These are phyloP conservation scores for Crossocerus cetratus DNA, from an alignment of 2,888 invertebrate genomes.

Conservation along the genomic window DNA sequence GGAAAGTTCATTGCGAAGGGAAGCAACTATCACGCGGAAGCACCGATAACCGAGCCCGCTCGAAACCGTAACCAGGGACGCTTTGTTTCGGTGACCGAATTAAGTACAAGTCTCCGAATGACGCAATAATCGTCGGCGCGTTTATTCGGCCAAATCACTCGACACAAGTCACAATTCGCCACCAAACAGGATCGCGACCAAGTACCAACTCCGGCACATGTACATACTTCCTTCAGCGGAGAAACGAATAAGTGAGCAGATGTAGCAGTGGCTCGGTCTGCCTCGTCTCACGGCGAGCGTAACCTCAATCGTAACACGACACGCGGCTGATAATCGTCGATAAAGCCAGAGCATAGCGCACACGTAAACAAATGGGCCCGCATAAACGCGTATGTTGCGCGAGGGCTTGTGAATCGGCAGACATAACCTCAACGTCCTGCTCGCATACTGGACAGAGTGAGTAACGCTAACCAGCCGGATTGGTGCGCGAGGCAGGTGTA, in stretches of 20 bases:
- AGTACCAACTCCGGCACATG: not conserved
- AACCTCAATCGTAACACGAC: slow-evolving; percentile 35
- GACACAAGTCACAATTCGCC: not conserved
- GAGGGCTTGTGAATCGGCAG: slow-evolving; percentile 28
- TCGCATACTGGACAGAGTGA: not conserved
- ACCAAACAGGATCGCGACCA: not conserved
- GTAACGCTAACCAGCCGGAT: no score
- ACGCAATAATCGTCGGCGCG: slow-evolving; percentile 33
- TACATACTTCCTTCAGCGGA: not conserved
- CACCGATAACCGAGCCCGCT: not conserved
- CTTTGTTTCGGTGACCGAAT: slow-evolving; percentile 41
- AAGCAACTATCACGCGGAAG: not conserved
- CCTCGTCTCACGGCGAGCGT: slow-evolving; percentile 5
- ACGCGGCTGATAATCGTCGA: slow-evolving; percentile 22
- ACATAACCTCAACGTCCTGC: slow-evolving; percentile 60
- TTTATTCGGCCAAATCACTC: not conserved
- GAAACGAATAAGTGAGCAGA: not conserved
- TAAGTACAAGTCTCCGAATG: slow-evolving; percentile 34
- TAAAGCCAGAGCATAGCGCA: slow-evolving; percentile 28
- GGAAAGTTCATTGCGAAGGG: no score
- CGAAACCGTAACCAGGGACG: slow-evolving; percentile 12
- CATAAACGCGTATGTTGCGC: slow-evolving; percentile 20
- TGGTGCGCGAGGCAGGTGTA: no score
- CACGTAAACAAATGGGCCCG: slow-evolving; percentile 39
- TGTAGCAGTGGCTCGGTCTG: not conserved